Evolutionary conservation across 2,113 vertebrate genomes (phyloP), one percentile per base, ranked within the genome.

Genomic region (Vimba vimba): DNA sequence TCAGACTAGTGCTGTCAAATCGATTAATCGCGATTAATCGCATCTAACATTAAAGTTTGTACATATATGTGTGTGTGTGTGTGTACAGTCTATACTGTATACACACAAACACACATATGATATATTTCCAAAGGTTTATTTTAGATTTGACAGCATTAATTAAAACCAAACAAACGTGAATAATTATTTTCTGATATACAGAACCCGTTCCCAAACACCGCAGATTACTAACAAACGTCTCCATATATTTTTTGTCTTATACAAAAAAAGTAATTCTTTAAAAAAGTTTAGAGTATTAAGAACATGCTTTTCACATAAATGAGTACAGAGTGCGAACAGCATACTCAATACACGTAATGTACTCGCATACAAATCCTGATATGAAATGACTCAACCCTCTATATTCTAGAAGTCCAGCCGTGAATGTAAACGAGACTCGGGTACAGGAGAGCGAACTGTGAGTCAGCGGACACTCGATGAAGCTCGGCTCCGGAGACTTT

Each of bases 381-480:
- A 75, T 59, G 47, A 87, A 85, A 81, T 4, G 0, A 68, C 83
- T 88, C 85, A 79, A 19, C 27, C 57, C 79, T 83, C 68, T 23
- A 15, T 1, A 57, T 88, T 85, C 78, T 83, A 76, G 69, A 87
- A 88, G 89, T 93, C 93, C 92, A 93, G 91, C 91, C 90, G 91
- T 83, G 30, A 91, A 94, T 94, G 94, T 94, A 94, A 95, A 95
- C 94, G 92, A 90, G 92, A 94, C 93, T 92, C 92, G 90, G 90
- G 91, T 89, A 85, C 92, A 91, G 92, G n/a, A 36, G 90, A 89
- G 89, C n/a, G 86, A 90, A 30, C 82, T 86, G 85, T 86, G 85
- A 89, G 86, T 87, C 47, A 55, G 89, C 82, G 87, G 87, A 92
- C 87, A 25, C 84, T 80, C 71, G 86, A 82, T 79, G 66, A 68